Base-by-base conservation (phyloP, 1,140 invertebrate species). In the Drusus annulatus region DNA sequence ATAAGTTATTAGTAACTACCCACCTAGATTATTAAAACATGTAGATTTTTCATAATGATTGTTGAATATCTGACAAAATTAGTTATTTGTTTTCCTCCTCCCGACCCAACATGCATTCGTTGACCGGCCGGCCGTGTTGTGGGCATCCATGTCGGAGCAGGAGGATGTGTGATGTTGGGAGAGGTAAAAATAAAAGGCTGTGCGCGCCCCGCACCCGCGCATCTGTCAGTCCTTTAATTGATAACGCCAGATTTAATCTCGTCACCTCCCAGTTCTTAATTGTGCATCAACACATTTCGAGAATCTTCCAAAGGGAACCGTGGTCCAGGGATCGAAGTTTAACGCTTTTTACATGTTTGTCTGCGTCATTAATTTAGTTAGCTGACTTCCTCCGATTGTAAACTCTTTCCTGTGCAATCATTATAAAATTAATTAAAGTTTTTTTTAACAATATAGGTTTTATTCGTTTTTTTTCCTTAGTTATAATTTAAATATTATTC, bases 251-350 rank as follows among this genome's bases (percentile, higher is more conserved):
- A 76, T 76, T 21, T 60, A 50, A 76, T 76, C 74, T 54, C 56
- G n/a, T 21, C 74, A 76, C 54, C 74, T 76, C 74, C 74, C 74
- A 56, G 52, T 76, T 76, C 74, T 76, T 76, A 76, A 76, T 76
- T 76, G 74, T 76, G 54, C 74, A 62, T 45, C 51, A 31, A 54
- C 71, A 75, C 71, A 25, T 51, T 58, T 60, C 56, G 56, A 60
- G 23, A 60, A 45, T 23, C 56, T 60, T 60, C 19, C n/a, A 21
- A 21, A 17, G n/a, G 54, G 5, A n/a, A 21, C 56, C 10, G 56
- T 60, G n/a, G 56, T 60, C 56, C 19, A 60, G 3, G 23, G 56
- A 21, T 19, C 23, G n/a, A 60, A 45, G 36, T 45, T 8, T 45
- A 28, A 2, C 5, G 4, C 13, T 45, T 45, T 45, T 8, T 13